These are phyloP conservation scores for Podilymbus podiceps DNA, from an alignment of 2,113 vertebrate species.

Conservation along the genomic window DNA sequence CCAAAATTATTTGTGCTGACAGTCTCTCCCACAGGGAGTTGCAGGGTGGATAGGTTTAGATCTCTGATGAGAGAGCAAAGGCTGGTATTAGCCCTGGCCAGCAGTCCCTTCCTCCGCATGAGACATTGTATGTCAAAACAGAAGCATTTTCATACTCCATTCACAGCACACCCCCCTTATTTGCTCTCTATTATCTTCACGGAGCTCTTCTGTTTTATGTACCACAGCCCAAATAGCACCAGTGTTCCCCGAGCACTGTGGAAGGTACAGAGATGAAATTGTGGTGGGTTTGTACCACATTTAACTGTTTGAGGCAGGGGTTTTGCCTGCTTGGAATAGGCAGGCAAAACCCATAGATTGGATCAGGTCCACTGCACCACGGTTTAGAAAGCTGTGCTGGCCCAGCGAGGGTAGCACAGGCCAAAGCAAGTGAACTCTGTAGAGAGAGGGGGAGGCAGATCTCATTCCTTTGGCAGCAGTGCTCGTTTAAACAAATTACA, in stretches of 20 bases:
- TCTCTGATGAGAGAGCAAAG: neutral
- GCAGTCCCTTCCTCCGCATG: neutral
- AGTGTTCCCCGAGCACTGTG: neutral
- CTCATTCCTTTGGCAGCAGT: neutral
- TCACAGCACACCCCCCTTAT: neutral
- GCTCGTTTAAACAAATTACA: neutral
- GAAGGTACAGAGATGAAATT: neutral
- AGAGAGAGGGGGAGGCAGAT: neutral
- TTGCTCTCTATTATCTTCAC: neutral
- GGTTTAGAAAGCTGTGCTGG: neutral
- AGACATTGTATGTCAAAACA: neutral
- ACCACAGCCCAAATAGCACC: neutral
- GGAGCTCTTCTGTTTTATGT: neutral
- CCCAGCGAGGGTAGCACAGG: neutral
- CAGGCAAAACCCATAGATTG: neutral
- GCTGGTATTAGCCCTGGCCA: neutral
- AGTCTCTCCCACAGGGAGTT: neutral
- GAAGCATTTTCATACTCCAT: neutral
- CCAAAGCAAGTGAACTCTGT: fast-evolving
- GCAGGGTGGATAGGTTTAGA: neutral
- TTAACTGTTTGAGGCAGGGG: neutral
- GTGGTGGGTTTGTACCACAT: fast-evolving
- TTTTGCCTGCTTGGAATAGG: neutral
- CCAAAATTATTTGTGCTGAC: neutral
- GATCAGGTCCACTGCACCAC: neutral